Evolutionary conservation across 2,888 invertebrate species (phyloP), one percentile per base, ranked within the genome.

Genomic region (Fabriciana adippe): DNA sequence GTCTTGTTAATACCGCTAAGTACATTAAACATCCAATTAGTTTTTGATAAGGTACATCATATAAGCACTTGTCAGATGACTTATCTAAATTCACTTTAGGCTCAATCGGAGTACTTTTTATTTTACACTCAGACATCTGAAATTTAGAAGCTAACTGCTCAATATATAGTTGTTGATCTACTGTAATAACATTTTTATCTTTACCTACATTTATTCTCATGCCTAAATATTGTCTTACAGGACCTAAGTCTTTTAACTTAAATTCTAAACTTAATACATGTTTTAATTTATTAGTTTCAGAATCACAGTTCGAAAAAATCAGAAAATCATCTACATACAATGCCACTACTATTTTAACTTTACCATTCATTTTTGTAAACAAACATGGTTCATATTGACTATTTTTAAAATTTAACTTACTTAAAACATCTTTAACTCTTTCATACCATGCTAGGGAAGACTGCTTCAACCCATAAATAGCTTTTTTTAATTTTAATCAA

Each of bases 271-370:
- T 18, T 35, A 68, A 64, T 31, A 13, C 54, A 31, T 35, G n/a
- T 60, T 50, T 64, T 35, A 68, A 68, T 48, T 66, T 16, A 57
- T 64, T 16, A 48, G 53, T 54, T 59, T 47, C 55, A 55, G 5
- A 16, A 35, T 16, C 3, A 66, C 45, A 41, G 55, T 66, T 69
- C n/a, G 56, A 69, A 54, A 66, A 66, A 31, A 69, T 35, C 35
- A 71, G 70, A 64, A 72, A 73, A 61, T 70, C 72, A 50, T 73
- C 70, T 1, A 73, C 69, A 70, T 66, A 73, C 11, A 70, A 45
- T 0, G 31, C 31, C 4, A 31, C 31, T 3, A 31, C 8, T 2
- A 47, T 47, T 55, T 41, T 18, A 63, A 47, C 15, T 26, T 45
- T 4, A 55, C 26, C 50, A 2, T 55, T 48, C 21, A 5, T 45